Conservation (phyloP, 1,140 invertebrate species). For the Hesperophylax magnus region DNA sequence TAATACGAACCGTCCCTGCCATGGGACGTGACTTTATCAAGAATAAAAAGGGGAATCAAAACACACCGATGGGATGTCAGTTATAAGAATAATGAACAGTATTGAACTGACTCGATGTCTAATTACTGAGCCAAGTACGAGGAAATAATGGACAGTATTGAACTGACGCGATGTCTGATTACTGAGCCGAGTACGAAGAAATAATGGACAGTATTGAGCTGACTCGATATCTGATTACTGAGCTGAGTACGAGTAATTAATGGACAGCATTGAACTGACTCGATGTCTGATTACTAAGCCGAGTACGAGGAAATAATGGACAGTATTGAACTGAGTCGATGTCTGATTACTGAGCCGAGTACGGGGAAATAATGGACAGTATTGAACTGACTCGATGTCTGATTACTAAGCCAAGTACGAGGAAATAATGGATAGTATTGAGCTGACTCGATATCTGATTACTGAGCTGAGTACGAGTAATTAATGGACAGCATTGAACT, state of each 20-base stretch:
- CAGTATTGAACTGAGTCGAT: neutral
- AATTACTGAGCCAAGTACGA: neutral
- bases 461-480: neutral
- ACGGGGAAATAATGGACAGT: neutral
- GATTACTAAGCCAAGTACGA: neutral
- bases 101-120: neutral
- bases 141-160: neutral
- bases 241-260: neutral
- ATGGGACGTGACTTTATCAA: constrained; percentile 3
- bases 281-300: neutral
- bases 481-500: neutral
- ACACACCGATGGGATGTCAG: constrained; percentile 2
- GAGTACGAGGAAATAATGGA: neutral
- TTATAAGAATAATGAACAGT: neutral
- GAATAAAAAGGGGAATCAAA: constrained; percentile 18
- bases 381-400: neutral
- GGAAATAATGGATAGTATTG: neutral
- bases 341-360: neutral
- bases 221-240: neutral
- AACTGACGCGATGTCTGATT: neutral
- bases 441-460: neutral
- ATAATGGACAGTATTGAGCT: neutral
- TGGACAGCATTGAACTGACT: neutral
- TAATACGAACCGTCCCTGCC: neutral
- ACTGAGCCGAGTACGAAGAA: neutral